Percentiles rank a stretch among this genome's conserved stretches.
phyloP scores from a whole-genome alignment of 2,113 vertebrate genomes.

The Cyprinodon tularosa region DNA sequence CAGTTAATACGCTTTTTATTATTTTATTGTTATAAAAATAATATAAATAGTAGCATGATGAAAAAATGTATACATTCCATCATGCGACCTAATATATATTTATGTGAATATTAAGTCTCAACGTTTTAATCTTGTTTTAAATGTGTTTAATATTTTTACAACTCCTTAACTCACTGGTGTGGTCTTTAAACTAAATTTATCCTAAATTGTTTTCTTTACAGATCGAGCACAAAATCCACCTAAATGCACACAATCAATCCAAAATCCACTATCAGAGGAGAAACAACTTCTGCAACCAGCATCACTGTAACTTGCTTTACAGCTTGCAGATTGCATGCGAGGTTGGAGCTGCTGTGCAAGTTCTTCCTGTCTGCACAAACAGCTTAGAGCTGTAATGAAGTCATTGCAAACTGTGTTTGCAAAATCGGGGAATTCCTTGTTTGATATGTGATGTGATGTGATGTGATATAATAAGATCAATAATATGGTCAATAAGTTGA shows the following conservation, averaged over 20 bases:
- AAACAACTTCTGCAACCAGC: rapidly evolving
- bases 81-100: no score
- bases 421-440: not conserved
- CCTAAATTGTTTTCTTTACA: constrained; percentile 4
- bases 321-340: no score
- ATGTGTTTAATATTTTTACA: not conserved
- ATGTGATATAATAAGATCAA: not conserved
- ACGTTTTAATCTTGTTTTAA: not conserved
- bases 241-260: not conserved
- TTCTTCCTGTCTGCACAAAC: not conserved
- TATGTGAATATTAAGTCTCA: no score
- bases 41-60: no score
- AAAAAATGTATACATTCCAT: no score
- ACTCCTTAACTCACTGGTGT: not conserved
- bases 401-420: not conserved
- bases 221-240: rapidly evolving
- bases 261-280: rapidly evolving
- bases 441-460: not conserved
- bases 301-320: not conserved
- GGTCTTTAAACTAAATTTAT: not conserved
- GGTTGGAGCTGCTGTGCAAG: no score
- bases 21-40: no score
- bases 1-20: no score
- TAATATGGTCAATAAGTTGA: not conserved
- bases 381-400: not conserved